phyloP scores from a whole-genome alignment of 1,140 invertebrate genomes.

The Pogonognathellus flavescens region DNA sequence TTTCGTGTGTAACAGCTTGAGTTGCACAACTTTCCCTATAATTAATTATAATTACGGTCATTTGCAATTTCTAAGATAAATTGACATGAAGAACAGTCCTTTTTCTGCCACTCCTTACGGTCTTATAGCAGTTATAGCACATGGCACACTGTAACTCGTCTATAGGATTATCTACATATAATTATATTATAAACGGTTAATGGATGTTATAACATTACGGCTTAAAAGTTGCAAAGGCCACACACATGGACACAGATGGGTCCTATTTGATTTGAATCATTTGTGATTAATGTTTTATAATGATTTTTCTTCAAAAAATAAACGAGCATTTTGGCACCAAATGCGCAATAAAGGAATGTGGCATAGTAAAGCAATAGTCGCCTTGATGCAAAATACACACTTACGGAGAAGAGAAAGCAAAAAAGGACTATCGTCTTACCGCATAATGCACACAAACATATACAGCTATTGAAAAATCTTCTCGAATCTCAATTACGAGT shows the following conservation, averaged over 20 bases:
- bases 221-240: constrained; percentile 4
- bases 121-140: too few species aligned
- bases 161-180: not conserved
- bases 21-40: constrained; percentile 25
- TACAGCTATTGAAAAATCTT: too few species aligned
- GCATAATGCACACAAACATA: too few species aligned
- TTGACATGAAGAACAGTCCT: not conserved
- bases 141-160: too few species aligned
- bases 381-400: not conserved
- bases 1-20: constrained; percentile 36
- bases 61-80: constrained; percentile 46
- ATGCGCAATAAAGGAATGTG: not conserved
- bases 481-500: too few species aligned
- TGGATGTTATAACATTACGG: not conserved
- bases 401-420: too few species aligned
- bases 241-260: constrained; percentile 5
- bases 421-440: too few species aligned
- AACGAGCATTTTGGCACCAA: not conserved
- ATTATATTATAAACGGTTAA: not conserved
- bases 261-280: constrained; percentile 39
- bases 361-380: constrained; percentile 9
- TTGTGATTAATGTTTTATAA: constrained; percentile 26
- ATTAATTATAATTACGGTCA: constrained; percentile 47
- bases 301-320: not conserved
- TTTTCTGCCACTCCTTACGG: too few species aligned